These are phyloP conservation scores for Potorous gilbertii DNA, from an alignment of 2,797 vertebrate genomes.

Conservation along the genomic window DNA sequence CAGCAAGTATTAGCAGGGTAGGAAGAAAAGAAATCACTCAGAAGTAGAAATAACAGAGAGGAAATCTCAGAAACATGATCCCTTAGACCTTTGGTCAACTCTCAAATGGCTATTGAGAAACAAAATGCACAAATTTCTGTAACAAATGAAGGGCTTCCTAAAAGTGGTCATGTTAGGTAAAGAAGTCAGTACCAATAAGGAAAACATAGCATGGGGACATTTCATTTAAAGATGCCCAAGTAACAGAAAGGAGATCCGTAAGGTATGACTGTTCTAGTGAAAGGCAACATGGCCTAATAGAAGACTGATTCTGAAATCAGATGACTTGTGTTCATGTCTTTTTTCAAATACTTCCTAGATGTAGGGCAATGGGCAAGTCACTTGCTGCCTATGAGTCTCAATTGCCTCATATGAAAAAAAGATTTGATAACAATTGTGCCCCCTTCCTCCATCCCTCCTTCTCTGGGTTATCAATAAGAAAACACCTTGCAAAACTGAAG, in stretches of 20 bases:
- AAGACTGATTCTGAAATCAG: not conserved
- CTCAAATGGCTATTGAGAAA: not conserved
- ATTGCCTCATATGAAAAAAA: not conserved
- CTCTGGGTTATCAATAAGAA: not conserved
- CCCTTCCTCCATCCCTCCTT: not conserved
- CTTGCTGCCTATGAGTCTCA: not conserved
- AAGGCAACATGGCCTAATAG: not conserved
- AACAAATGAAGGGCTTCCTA: not conserved
- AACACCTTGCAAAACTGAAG: not conserved
- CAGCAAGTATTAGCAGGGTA: not conserved
- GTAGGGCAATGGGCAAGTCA: not conserved
- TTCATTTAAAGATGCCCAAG: not conserved
- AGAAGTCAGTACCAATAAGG: not conserved
- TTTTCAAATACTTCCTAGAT: not conserved
- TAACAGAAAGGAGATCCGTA: not conserved
- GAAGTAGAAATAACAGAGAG: not conserved
- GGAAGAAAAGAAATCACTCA: not conserved
- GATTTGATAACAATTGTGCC: not conserved
- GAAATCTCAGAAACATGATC: not conserved
- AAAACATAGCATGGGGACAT: not conserved
- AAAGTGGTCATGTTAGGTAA: not conserved
- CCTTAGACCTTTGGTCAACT: not conserved
- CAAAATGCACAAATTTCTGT: not conserved
- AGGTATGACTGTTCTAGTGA: not conserved
- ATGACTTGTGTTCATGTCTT: not conserved